phyloP scores from a whole-genome alignment of 2,888 invertebrate genomes.

The Exephanes ischioxanthus region DNA sequence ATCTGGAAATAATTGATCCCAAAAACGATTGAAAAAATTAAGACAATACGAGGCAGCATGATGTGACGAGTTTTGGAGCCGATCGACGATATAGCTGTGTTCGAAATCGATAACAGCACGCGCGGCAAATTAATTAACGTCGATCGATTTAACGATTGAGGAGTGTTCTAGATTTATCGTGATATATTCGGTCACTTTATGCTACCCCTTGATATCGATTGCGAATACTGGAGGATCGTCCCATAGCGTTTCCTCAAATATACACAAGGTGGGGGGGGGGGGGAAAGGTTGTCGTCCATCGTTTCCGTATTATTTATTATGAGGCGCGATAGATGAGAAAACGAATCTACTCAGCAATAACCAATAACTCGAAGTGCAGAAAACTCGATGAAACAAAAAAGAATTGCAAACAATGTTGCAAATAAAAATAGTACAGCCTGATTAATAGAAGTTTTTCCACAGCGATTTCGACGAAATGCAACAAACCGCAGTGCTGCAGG shows the following conservation, averaged over 20 bases:
- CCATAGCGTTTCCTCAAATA: constrained; percentile 60
- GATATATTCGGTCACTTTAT: constrained; percentile 76
- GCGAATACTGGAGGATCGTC: constrained; percentile 67
- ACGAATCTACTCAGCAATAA: constrained; percentile 28
- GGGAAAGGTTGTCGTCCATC: constrained; percentile 62
- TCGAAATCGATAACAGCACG: not conserved
- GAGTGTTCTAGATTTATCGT: not conserved
- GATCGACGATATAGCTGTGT: not conserved
- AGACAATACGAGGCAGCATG: constrained; percentile 83
- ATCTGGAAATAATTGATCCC: constrained; percentile 84
- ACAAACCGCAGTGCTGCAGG: constrained; percentile 77
- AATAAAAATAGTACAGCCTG: constrained; percentile 46
- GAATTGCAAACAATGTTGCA: constrained; percentile 41
- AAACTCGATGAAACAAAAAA: constrained; percentile 53
- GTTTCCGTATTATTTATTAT: constrained; percentile 29
- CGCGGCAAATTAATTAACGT: not conserved
- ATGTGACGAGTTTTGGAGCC: constrained; percentile 74
- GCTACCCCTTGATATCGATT: constrained; percentile 78
- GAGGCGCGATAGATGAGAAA: constrained; percentile 51
- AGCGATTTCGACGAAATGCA: constrained; percentile 72
- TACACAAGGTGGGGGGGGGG: constrained; percentile 32
- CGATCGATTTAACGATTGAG: not conserved
- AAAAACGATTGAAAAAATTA: constrained; percentile 80
- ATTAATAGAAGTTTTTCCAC: constrained; percentile 39
- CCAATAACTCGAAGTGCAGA: constrained; percentile 9